Percentiles rank a stretch among this genome's conserved stretches.
These are phyloP conservation scores for Cerastoderma edule DNA, from an alignment of 2,888 invertebrate genomes.

Conservation along the genomic window DNA sequence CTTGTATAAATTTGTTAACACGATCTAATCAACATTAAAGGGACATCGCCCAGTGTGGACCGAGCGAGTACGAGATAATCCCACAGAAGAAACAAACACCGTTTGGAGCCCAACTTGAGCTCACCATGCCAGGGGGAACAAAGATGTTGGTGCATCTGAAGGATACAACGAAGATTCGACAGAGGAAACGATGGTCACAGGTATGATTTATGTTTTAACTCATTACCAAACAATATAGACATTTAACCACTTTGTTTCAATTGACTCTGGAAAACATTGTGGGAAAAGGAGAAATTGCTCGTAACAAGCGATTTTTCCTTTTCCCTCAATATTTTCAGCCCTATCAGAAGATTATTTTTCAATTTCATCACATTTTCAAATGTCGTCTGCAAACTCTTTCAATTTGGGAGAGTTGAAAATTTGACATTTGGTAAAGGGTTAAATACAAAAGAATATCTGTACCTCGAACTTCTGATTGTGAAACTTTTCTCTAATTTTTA, in stretches of 20 bases:
- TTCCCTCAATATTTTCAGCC: background rate
- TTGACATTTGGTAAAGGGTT: too few species aligned
- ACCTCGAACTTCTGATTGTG: too few species aligned
- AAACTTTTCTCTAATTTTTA: too few species aligned
- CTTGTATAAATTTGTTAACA: too few species aligned
- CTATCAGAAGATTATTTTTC: background rate
- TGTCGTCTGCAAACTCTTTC: background rate
- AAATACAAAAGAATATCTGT: too few species aligned
- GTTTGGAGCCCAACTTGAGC: background rate
- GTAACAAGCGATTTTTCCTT: background rate
- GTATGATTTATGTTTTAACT: background rate
- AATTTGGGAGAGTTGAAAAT: too few species aligned
- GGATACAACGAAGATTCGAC: background rate
- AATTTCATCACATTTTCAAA: background rate
- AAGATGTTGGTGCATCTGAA: background rate
- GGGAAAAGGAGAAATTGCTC: background rate
- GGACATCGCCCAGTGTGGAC: background rate
- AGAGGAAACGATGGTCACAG: background rate
- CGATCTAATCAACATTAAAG: too few species aligned
- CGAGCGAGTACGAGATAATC: background rate
- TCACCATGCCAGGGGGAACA: background rate
- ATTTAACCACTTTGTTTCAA: background rate
- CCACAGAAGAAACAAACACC: background rate
- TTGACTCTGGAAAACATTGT: background rate
- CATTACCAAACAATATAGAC: background rate